A percentile compares a stretch with the other conserved stretches of the same genome.
Evolutionary conservation across 2,797 vertebrate genomes (phyloP).

Genomic region (Sebastolobus altivelis): DNA sequence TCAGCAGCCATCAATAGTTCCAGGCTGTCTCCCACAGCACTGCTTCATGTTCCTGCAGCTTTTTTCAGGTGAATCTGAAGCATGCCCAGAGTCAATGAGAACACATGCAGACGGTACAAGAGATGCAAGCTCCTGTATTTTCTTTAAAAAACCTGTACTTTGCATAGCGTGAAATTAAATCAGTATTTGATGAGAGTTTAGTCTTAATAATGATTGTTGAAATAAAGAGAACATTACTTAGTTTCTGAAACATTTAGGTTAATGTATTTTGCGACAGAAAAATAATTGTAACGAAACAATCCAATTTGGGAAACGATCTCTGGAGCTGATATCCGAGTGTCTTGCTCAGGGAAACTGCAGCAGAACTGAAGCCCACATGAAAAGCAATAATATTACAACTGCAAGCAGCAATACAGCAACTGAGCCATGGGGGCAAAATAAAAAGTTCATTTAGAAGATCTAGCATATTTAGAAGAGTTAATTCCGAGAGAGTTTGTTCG

Average conservation of each 20-base stretch:
- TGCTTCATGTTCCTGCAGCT: slow-evolving; percentile 45
- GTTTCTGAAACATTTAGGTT: background rate
- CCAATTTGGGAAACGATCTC: background rate
- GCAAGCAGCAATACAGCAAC: slow-evolving; percentile 4
- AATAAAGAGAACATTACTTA: background rate
- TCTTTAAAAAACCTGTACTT: background rate
- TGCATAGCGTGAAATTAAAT: background rate
- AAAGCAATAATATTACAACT: slow-evolving; percentile 6
- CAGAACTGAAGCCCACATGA: background rate
- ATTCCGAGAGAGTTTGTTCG: background rate
- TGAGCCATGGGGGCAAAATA: background rate
- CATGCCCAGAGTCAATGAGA: slow-evolving; percentile 23
- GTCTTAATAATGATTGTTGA: background rate
- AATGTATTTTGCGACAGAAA: background rate
- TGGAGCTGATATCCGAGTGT: background rate
- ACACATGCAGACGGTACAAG: background rate
- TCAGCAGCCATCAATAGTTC: slow-evolving; percentile 57
- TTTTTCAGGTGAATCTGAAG: slow-evolving; percentile 54
- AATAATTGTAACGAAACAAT: background rate
- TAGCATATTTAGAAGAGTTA: background rate
- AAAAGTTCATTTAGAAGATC: slow-evolving; percentile 1
- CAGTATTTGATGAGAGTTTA: background rate
- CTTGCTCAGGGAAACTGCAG: slow-evolving; percentile 6
- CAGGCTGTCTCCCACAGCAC: slow-evolving; percentile 43
- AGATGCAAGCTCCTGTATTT: background rate